Conservation (phyloP, 2,113 vertebrate genomes). For the Aramus guarauna region DNA sequence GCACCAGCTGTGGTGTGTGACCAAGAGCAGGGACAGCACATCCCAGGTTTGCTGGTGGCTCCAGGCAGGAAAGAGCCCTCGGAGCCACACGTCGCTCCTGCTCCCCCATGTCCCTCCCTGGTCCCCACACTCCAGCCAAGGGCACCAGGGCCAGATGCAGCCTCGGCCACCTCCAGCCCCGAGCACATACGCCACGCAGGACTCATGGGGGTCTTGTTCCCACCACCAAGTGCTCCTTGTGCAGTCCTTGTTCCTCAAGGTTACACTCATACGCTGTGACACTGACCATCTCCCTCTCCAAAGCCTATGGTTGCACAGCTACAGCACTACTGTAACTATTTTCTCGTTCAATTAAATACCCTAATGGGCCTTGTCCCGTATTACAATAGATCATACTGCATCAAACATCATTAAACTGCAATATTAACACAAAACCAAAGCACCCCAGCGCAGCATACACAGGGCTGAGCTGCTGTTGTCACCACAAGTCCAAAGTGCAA, state of each 20-base stretch:
- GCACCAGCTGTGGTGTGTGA: no score
- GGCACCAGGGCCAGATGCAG: not conserved
- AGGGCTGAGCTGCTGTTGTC: not conserved
- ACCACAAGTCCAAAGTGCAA: not conserved
- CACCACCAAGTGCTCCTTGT: not conserved
- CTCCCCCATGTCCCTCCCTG: not conserved
- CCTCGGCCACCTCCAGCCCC: fast-evolving
- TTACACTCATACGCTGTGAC: not conserved
- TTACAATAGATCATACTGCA: not conserved
- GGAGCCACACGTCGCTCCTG: fast-evolving
- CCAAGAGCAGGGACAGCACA: fast-evolving
- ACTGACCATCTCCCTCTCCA: not conserved
- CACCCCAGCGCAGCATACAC: fast-evolving
- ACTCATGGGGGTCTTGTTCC: not conserved
- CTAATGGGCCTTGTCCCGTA: not conserved
- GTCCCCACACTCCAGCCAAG: not conserved
- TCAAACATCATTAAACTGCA: not conserved
- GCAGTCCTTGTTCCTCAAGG: not conserved
- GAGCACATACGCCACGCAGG: fast-evolving
- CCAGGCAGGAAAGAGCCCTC: not conserved
- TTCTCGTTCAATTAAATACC: not conserved
- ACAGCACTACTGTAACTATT: no score
- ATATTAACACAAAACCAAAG: fast-evolving
- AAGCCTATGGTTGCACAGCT: not conserved
- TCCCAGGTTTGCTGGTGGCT: not conserved